phyloP scores from a whole-genome alignment of 2,888 invertebrate species.

The Ochropleura plecta region DNA sequence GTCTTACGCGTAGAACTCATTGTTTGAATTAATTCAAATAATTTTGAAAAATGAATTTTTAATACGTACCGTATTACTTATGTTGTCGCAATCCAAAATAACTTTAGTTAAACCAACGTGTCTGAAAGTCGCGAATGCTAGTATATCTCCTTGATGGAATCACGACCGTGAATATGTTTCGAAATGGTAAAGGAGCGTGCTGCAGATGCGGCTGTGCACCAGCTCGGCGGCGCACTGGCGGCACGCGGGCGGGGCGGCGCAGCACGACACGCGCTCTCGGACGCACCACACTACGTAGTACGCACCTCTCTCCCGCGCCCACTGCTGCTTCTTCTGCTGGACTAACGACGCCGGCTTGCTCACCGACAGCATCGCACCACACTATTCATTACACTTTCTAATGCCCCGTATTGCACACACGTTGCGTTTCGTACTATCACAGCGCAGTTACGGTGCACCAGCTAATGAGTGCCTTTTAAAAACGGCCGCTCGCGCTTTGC shows the following conservation, averaged over 20 bases:
- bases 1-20: slow-evolving; percentile 12
- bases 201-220: slow-evolving; percentile 64
- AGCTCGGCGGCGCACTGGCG: slow-evolving; percentile 59
- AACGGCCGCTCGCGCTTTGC: slow-evolving; percentile 84
- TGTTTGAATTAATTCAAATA: slow-evolving; percentile 9
- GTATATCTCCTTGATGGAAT: slow-evolving; percentile 69
- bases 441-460: slow-evolving; percentile 87
- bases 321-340: slow-evolving; percentile 97
- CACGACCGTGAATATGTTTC: slow-evolving; percentile 78
- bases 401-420: slow-evolving; percentile 86
- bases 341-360: slow-evolving; percentile 92
- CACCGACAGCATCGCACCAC: slow-evolving; percentile 88
- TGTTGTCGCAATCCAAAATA: slow-evolving; percentile 64
- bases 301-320: slow-evolving; percentile 97
- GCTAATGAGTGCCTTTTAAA: slow-evolving; percentile 87
- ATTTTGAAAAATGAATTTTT: slow-evolving; percentile 9
- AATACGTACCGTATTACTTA: slow-evolving; percentile 67
- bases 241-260: slow-evolving; percentile 48
- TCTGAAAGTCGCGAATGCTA: slow-evolving; percentile 64
- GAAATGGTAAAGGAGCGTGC: slow-evolving; percentile 68
- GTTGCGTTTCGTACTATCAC: slow-evolving; percentile 82
- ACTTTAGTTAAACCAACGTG: slow-evolving; percentile 63
- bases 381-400: slow-evolving; percentile 89
- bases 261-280: slow-evolving; percentile 58
- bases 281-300: slow-evolving; percentile 69